A percentile compares a stretch with the other conserved stretches of the same genome.
Evolutionary conservation across 2,797 vertebrate species (phyloP).

Genomic region (Mus caroli): DNA sequence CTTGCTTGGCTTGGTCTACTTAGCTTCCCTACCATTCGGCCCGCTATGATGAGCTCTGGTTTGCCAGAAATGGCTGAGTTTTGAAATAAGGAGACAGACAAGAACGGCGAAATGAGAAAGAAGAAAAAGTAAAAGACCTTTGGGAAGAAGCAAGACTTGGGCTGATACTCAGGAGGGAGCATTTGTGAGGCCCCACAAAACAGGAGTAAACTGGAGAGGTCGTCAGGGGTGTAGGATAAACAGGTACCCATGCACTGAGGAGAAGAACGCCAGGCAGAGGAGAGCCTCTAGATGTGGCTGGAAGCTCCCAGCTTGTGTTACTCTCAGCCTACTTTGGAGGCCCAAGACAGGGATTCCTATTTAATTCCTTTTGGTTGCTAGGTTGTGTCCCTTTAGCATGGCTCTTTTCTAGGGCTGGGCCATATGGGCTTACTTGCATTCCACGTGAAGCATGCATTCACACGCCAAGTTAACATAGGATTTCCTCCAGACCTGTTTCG

Average conservation of each 20-base stretch:
- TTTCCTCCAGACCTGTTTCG: slow-evolving; percentile 39
- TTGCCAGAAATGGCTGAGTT: slow-evolving; percentile 29
- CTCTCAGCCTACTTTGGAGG: not conserved
- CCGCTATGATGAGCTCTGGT: not conserved
- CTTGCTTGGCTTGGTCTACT: not conserved
- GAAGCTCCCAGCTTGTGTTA: not conserved
- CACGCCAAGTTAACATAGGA: slow-evolving; percentile 38
- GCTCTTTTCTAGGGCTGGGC: not conserved
- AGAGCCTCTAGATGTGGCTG: not conserved
- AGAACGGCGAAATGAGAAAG: not conserved
- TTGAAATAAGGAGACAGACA: not conserved
- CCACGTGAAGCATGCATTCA: slow-evolving; percentile 53
- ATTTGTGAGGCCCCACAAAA: not conserved
- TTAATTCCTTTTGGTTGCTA: slow-evolving; percentile 67
- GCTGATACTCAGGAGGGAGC: not conserved
- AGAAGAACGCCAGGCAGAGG: not conserved
- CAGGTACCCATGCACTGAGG: not conserved
- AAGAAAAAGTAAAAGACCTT: not conserved
- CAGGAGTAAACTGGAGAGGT: not conserved
- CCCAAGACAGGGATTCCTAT: slow-evolving; percentile 49
- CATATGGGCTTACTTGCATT: slow-evolving; percentile 66
- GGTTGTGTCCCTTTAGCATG: slow-evolving; percentile 25
- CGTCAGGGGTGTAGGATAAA: not conserved
- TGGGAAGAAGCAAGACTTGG: not conserved
- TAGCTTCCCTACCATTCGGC: not conserved